Conservation (phyloP, 1,140 invertebrate genomes). For the Achatina immaculata region DNA sequence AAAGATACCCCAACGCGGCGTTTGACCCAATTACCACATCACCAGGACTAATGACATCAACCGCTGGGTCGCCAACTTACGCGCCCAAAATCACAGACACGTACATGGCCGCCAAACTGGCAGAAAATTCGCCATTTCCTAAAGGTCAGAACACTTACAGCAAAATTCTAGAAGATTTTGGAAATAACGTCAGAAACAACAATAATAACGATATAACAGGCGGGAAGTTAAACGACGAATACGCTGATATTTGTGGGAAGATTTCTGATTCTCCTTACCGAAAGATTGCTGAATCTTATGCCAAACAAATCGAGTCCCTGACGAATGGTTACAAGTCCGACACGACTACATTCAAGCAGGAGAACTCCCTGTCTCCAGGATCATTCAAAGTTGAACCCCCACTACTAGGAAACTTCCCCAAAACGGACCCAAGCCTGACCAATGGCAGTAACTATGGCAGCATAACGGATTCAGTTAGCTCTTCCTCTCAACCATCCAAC, state of each 20-base stretch:
- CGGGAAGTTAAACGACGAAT: background rate
- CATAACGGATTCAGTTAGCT: constrained; percentile 17
- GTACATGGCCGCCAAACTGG: background rate
- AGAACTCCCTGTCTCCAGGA: background rate
- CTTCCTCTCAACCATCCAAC: constrained; percentile 26
- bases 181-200: constrained; percentile 26
- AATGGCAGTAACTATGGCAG: background rate
- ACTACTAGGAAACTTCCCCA: background rate
- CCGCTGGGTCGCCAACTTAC: background rate
- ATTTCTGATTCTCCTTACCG: background rate
- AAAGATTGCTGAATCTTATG: constrained; percentile 20
- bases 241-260: background rate
- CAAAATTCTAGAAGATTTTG: constrained; percentile 30
- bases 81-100: constrained; percentile 16
- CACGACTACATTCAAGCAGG: constrained; percentile 2
- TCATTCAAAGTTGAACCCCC: constrained; percentile 13
- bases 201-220: constrained; percentile 21
- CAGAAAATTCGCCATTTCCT: constrained; percentile 16
- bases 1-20: background rate
- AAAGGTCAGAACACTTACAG: constrained; percentile 22
- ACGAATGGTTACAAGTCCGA: constrained; percentile 29
- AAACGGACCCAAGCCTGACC: background rate
- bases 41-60: background rate
- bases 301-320: constrained; percentile 23
- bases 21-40: constrained; percentile 9